phyloP scores from a whole-genome alignment of 2,888 invertebrate genomes.

The Eledona agricola region DNA sequence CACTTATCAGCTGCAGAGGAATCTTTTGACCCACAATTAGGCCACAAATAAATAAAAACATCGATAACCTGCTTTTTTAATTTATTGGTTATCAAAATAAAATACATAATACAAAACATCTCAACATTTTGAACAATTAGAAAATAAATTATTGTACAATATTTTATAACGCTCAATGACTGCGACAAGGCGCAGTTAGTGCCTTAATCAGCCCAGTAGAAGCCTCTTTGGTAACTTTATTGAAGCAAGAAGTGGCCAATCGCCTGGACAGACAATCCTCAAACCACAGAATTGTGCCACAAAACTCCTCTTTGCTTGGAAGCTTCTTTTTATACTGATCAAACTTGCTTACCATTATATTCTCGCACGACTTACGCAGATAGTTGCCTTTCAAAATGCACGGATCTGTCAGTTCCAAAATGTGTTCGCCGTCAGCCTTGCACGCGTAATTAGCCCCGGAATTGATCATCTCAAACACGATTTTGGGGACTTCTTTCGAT shows the following conservation, averaged over 20 bases:
- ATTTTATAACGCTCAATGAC: too few relatives aligned
- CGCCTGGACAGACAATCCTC: constrained; percentile 35
- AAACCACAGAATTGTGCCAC: constrained; percentile 30
- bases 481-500: constrained; percentile 42
- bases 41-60: too few relatives aligned
- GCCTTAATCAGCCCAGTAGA: too few relatives aligned
- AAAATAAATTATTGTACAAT: too few relatives aligned
- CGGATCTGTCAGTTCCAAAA: constrained; percentile 47
- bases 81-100: too few relatives aligned
- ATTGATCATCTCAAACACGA: constrained; percentile 37
- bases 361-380: constrained; percentile 22
- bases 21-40: too few relatives aligned
- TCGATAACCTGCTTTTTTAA: too few relatives aligned
- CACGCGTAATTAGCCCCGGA: constrained; percentile 41
- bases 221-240: too few relatives aligned
- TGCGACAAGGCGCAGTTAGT: too few relatives aligned
- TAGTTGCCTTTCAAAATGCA: constrained; percentile 40
- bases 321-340: constrained; percentile 25
- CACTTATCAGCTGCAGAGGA: too few relatives aligned
- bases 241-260: constrained; percentile 34
- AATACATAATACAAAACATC: too few relatives aligned
- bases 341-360: constrained; percentile 27
- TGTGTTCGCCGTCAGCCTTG: constrained; percentile 50
- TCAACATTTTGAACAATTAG: too few relatives aligned
- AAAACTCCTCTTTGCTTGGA: constrained; percentile 31